Conservation (phyloP, 2,888 invertebrate genomes). For the Ellobium chinense region DNA sequence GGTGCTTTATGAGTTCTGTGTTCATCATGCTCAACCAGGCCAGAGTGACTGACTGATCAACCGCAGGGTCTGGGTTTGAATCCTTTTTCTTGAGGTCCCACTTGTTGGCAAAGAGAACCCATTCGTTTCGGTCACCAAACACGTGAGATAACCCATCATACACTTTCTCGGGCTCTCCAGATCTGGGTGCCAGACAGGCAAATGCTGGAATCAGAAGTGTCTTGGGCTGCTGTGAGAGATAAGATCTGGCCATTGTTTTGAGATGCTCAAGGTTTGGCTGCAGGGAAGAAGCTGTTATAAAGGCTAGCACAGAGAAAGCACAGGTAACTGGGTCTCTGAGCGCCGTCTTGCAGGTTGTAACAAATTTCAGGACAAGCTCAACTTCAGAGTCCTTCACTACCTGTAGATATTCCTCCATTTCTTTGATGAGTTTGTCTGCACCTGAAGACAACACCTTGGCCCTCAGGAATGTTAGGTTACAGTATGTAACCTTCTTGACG, state of each 20-base stretch:
- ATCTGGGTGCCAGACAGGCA: slow-evolving; percentile 61
- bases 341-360: slow-evolving; percentile 54
- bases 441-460: slow-evolving; percentile 63
- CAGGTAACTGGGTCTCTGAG: slow-evolving; percentile 52
- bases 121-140: neutral
- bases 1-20: slow-evolving; percentile 7
- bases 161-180: slow-evolving; percentile 42
- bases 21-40: neutral
- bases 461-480: slow-evolving; percentile 64
- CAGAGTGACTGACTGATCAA: slow-evolving; percentile 2
- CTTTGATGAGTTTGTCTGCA: slow-evolving; percentile 83
- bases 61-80: neutral
- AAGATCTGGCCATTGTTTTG: slow-evolving; percentile 52
- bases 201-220: slow-evolving; percentile 62
- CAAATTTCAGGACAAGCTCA: slow-evolving; percentile 82
- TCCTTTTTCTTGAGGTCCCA: neutral
- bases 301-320: slow-evolving; percentile 61
- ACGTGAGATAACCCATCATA: slow-evolving; percentile 1
- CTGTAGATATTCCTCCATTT: slow-evolving; percentile 88
- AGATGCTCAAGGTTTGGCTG: slow-evolving; percentile 54
- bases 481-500: slow-evolving; percentile 60
- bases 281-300: slow-evolving; percentile 49
- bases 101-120: neutral
- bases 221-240: slow-evolving; percentile 50
- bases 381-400: slow-evolving; percentile 89